Conservation (phyloP, 2,888 invertebrate species). For the Pandemis corylana region DNA sequence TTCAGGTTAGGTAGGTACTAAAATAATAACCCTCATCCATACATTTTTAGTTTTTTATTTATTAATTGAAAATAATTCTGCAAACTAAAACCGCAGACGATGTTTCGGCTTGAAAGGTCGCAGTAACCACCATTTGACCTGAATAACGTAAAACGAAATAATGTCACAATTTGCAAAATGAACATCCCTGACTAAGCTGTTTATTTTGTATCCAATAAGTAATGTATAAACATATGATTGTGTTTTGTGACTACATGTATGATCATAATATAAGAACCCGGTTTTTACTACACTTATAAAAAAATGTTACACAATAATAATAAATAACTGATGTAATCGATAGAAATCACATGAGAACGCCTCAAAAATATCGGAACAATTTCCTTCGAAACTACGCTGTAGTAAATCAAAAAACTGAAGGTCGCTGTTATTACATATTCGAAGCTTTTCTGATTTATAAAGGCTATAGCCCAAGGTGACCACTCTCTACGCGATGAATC, state of each 20-base stretch:
- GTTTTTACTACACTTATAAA: neutral
- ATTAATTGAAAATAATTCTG: neutral
- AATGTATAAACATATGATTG: neutral
- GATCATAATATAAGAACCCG: neutral
- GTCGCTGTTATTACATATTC: slow-evolving; percentile 29
- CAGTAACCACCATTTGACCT: slow-evolving; percentile 7
- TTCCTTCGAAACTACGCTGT: slow-evolving; percentile 16
- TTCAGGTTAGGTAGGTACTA: no score
- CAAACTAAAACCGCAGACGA: neutral
- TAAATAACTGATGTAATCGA: slow-evolving; percentile 5
- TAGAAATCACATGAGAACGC: slow-evolving; percentile 8
- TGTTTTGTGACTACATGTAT: neutral
- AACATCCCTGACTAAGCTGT: neutral
- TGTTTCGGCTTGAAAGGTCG: neutral
- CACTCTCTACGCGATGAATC: slow-evolving; percentile 33
- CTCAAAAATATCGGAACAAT: slow-evolving; percentile 2
- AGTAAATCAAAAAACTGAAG: slow-evolving; percentile 34
- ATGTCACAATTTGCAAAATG: neutral
- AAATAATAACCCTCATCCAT: no score
- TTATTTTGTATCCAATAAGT: neutral
- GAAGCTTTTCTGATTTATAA: slow-evolving; percentile 38
- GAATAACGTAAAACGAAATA: neutral
- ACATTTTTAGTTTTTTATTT: no score
- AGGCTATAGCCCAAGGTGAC: slow-evolving; percentile 36
- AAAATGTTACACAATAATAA: slow-evolving; percentile 9